Evolutionary conservation across 2,888 invertebrate species (phyloP).

Genomic region (Tenthredo notha): DNA sequence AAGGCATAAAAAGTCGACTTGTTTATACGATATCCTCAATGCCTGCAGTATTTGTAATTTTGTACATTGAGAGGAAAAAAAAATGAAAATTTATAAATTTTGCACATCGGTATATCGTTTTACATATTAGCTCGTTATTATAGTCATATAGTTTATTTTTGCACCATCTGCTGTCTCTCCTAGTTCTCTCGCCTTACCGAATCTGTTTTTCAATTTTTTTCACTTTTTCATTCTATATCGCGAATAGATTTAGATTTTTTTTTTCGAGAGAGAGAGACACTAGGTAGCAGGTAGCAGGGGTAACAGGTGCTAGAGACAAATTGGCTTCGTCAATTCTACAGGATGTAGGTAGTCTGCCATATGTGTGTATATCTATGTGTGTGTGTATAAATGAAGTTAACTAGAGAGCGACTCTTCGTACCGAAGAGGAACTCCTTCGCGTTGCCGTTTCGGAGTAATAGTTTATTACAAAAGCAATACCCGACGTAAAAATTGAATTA

Average conservation of each 20-base stretch:
- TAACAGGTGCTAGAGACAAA: conserved; percentile 51
- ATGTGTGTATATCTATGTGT: not conserved
- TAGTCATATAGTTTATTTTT: too few species aligned
- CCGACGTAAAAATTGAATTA: not conserved
- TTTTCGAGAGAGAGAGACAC: not conserved
- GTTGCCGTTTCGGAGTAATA: too few species aligned
- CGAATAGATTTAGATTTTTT: too few species aligned
- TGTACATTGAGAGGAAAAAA: too few species aligned
- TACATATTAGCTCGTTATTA: too few species aligned
- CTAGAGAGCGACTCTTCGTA: not conserved
- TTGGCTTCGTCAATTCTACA: conserved; percentile 48
- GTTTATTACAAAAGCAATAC: too few species aligned
- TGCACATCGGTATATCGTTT: too few species aligned
- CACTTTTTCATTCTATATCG: not conserved
- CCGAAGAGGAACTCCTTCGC: not conserved
- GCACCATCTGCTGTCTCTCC: too few species aligned
- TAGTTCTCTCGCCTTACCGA: too few species aligned
- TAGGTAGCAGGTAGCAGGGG: conserved; percentile 8
- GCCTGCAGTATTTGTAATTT: too few species aligned
- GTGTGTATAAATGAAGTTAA: conserved; percentile 12
- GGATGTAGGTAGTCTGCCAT: not conserved
- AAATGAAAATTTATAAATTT: too few species aligned
- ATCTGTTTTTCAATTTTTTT: not conserved
- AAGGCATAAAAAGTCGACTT: not conserved
- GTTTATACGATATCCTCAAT: not conserved